phyloP scores from a whole-genome alignment of 2,888 invertebrate species.

The Nasonovia ribisnigri region DNA sequence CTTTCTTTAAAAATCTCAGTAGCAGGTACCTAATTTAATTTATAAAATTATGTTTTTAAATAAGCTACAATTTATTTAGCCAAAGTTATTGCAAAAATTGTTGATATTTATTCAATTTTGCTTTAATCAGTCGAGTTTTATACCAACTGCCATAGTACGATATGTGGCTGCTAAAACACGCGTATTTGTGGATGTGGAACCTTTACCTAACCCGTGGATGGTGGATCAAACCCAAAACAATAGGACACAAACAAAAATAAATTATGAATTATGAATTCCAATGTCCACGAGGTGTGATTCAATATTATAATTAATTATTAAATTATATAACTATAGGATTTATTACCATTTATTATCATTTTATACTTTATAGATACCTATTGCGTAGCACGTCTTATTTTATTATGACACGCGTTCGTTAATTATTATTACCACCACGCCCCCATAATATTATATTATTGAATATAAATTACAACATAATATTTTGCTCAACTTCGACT shows the following conservation, averaged over 20 bases:
- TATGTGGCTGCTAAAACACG: neutral
- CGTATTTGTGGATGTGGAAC: neutral
- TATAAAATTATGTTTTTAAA: neutral
- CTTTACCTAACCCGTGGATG: neutral
- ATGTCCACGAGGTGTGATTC: neutral
- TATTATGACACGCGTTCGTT: neutral
- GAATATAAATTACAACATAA: neutral
- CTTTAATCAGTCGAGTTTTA: neutral
- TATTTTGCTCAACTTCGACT: neutral
- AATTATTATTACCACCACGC: neutral
- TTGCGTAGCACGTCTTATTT: neutral
- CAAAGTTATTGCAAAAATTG: neutral
- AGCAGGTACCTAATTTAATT: neutral
- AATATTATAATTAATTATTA: neutral
- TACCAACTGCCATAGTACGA: neutral
- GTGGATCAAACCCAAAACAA: neutral
- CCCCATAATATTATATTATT: neutral
- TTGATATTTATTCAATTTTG: neutral
- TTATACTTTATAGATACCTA: neutral
- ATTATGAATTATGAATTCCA: neutral
- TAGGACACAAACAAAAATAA: neutral
- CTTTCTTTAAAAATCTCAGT: neutral
- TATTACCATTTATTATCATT: neutral
- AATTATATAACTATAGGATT: neutral
- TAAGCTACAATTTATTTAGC: neutral